Percentiles rank a stretch among this genome's conserved stretches.
Conservation (phyloP, 2,888 invertebrate genomes). For the Eretmocerus hayati region DNA sequence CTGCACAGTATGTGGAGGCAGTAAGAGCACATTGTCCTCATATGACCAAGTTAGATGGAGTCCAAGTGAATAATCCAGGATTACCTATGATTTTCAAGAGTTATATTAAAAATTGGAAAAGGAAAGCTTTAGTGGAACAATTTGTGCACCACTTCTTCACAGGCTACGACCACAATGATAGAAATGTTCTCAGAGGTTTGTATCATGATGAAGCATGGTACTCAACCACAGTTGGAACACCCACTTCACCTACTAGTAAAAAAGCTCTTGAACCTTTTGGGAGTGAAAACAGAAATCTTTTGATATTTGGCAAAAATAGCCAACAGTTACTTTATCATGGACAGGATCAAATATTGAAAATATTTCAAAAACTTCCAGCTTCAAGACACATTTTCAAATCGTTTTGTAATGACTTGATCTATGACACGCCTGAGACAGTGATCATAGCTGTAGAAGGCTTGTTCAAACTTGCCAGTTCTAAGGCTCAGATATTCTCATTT, state of each 20-base stretch:
- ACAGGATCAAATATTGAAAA: constrained; percentile 31
- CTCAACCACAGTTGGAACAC: constrained; percentile 50
- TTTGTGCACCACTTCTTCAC: constrained; percentile 63
- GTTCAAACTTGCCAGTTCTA: constrained; percentile 45
- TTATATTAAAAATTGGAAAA: constrained; percentile 26
- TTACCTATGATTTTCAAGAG: constrained; percentile 30
- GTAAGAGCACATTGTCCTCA: constrained; percentile 51
- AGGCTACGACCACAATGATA: constrained; percentile 57
- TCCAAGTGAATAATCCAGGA: constrained; percentile 30
- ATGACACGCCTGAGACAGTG: constrained; percentile 25
- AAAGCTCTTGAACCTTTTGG: constrained; percentile 27
- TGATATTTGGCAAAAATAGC: constrained; percentile 27
- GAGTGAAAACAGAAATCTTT: constrained; percentile 48
- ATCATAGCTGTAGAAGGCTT: constrained; percentile 52
- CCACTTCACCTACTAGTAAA: constrained; percentile 18
- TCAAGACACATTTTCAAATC: constrained; percentile 51
- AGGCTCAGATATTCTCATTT: constrained; percentile 50
- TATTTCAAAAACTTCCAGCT: constrained; percentile 46
- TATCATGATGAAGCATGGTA: constrained; percentile 60
- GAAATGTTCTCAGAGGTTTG: constrained; percentile 51
- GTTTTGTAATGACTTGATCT: constrained; percentile 42
- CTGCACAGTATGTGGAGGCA: constrained; percentile 55
- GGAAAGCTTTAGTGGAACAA: constrained; percentile 50
- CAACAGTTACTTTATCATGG: constrained; percentile 32
- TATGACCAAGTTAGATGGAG: constrained; percentile 53